Base-by-base conservation (phyloP, 1,140 invertebrate genomes). In the Ceratina calcarata region DNA sequence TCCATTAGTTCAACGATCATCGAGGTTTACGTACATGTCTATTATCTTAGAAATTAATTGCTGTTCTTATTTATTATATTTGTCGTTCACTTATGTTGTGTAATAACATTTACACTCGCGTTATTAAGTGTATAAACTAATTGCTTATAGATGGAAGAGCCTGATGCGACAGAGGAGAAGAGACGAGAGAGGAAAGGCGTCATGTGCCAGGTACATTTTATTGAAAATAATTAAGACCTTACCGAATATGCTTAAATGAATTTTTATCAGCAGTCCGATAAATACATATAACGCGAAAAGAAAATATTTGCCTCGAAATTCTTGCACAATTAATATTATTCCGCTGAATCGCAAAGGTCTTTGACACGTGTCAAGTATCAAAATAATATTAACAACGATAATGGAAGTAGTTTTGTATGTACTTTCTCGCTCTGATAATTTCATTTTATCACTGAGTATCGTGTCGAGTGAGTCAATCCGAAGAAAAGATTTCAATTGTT, bases 151-250 rank as follows among this genome's bases (percentile, higher is more conserved):
- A 66, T 70, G 18, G 82, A 88, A 24, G 27, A 88, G 32, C 37
- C 78, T 24, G 70, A 83, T 13, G 27, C 22, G 0, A 80, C 78
- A 3, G 84, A 90, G 24, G 57, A 62, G 37, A 84, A 80, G 57
- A 84, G 57, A 32, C 82, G 88, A 37, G 74, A 88, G 24, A 84
- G 77, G 18, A 85, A 82, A 61, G 90, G 89, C 32, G 67, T 84
- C 60, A 83, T 86, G 55, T 89, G 86, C 83, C 90, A 90, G 80
- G 89, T 91, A 87, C 16, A 32, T 45, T 45, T n/a, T 37, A 58
- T 22, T n/a, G 0, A 20, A 20, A 20, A 2, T 60, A 20, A 20
- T n/a, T 60, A 16, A 60, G 57, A 60, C n/a, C 2, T 6, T 6
- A 37, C 32, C 6, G 32, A 37, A 37, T 6, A 6, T 3, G 32